Evolutionary conservation across 1,140 invertebrate species (phyloP).

Genomic region (Diachasmimorpha longicaudata): DNA sequence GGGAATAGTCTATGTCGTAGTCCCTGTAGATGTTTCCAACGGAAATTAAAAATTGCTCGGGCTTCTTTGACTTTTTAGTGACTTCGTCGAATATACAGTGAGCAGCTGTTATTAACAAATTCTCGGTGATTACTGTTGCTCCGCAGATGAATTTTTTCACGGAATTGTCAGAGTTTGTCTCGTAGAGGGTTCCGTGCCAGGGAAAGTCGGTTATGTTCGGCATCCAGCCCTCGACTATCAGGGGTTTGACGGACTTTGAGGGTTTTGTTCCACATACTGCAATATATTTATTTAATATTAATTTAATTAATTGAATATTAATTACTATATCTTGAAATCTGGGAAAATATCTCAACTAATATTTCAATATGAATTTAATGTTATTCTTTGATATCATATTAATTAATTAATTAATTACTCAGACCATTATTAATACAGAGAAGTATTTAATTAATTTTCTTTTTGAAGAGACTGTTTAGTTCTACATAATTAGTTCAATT

Average conservation of each 20-base stretch:
- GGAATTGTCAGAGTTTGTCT: background rate
- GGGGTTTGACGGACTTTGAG: constrained; percentile 23
- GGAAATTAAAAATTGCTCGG: constrained; percentile 37
- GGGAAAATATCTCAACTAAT: too few relatives aligned
- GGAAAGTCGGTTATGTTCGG: constrained; percentile 52
- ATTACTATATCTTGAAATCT: too few relatives aligned
- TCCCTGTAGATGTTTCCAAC: constrained; percentile 53
- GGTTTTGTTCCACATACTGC: constrained; percentile 49
- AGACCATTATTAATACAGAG: too few relatives aligned
- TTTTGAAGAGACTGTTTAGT: too few relatives aligned
- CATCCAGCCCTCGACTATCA: constrained; percentile 42
- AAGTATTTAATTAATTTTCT: too few relatives aligned
- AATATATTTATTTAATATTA: constrained; percentile 30
- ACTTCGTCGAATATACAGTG: constrained; percentile 55
- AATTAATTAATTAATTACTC: too few relatives aligned
- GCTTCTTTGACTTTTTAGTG: constrained; percentile 12
- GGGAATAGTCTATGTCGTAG: constrained; percentile 37
- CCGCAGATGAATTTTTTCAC: constrained; percentile 52
- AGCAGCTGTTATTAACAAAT: constrained; percentile 55
- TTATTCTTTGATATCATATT: too few relatives aligned
- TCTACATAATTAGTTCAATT: too few relatives aligned
- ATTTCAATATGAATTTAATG: too few relatives aligned
- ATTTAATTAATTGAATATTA: background rate
- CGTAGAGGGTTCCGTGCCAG: constrained; percentile 57
- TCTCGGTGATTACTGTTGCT: constrained; percentile 49